Conservation (phyloP, 2,113 vertebrate genomes). For the Neolamprologus tretocephalus region DNA sequence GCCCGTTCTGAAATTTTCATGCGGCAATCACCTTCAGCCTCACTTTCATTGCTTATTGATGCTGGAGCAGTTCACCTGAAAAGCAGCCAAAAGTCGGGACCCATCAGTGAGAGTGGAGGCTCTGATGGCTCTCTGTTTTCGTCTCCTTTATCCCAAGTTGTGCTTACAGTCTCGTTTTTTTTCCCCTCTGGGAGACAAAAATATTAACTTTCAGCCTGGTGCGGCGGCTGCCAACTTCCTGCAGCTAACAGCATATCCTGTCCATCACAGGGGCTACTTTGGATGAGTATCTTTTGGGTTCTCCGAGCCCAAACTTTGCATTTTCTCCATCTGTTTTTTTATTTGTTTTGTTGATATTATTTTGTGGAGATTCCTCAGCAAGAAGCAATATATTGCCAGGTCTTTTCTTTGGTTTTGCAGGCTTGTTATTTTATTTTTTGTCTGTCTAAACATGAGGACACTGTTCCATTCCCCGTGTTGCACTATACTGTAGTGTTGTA, state of each 20-base stretch:
- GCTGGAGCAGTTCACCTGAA: slow-evolving; percentile 7
- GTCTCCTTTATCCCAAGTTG: slow-evolving; percentile 12
- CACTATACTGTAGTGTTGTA: neutral
- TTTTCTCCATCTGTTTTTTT: neutral
- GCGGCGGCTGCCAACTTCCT: slow-evolving; percentile 15
- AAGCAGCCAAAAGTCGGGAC: slow-evolving; percentile 34
- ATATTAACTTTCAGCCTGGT: slow-evolving; percentile 27
- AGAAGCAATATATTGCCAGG: neutral
- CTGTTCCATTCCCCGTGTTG: neutral
- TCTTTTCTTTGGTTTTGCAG: neutral
- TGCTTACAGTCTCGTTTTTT: slow-evolving; percentile 7
- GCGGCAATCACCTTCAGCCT: neutral
- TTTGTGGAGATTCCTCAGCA: neutral
- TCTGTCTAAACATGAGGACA: neutral
- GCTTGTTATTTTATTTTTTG: neutral
- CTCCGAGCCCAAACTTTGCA: neutral
- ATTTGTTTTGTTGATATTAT: neutral
- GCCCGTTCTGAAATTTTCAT: neutral
- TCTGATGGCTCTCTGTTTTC: slow-evolving; percentile 27
- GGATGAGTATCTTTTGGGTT: neutral
- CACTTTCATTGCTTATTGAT: slow-evolving; percentile 1
- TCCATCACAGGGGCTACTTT: slow-evolving; percentile 13
- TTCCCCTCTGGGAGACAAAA: neutral
- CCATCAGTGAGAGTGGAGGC: slow-evolving; percentile 33
- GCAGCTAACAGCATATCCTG: neutral